phyloP scores from a whole-genome alignment of 2,113 vertebrate genomes.

The Cinclus mexicanus region DNA sequence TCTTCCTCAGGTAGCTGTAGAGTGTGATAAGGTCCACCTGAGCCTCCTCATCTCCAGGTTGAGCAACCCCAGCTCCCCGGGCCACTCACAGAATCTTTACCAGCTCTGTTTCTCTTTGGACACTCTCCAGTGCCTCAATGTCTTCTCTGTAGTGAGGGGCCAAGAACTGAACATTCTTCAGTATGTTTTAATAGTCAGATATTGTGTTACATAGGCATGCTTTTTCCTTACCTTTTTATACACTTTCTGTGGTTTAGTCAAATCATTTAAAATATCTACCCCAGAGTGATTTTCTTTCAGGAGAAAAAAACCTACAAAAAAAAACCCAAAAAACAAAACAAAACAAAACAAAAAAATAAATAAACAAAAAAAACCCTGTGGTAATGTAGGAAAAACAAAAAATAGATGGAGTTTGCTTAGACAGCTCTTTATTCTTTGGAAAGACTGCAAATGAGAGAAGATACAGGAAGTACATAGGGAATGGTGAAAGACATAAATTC shows the following conservation, averaged over 20 bases:
- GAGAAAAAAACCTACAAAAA: not conserved
- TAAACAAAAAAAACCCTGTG: too few species aligned
- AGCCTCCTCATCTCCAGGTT: not conserved
- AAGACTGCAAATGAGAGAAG: not conserved
- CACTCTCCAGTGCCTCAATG: fast-evolving
- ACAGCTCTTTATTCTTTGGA: constrained; percentile 27
- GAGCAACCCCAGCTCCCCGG: not conserved
- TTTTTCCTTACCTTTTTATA: not conserved
- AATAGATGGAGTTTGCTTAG: not conserved
- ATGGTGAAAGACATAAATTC: constrained; percentile 1
- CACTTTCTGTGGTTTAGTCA: not conserved
- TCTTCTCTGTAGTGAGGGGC: not conserved
- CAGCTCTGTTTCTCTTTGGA: not conserved
- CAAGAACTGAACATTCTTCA: not conserved
- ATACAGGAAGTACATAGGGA: not conserved
- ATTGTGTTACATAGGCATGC: not conserved
- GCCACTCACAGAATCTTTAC: fast-evolving
- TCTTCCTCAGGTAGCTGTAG: not conserved
- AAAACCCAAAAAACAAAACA: not conserved
- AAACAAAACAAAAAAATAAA: not conserved
- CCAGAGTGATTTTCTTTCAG: not conserved
- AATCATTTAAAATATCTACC: not conserved
- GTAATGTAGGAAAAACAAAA: constrained; percentile 13
- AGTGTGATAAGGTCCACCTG: fast-evolving
- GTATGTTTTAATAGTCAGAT: not conserved